These are phyloP conservation scores for Misgurnus anguillicaudatus DNA, from an alignment of 2,113 vertebrate species.

Conservation along the genomic window DNA sequence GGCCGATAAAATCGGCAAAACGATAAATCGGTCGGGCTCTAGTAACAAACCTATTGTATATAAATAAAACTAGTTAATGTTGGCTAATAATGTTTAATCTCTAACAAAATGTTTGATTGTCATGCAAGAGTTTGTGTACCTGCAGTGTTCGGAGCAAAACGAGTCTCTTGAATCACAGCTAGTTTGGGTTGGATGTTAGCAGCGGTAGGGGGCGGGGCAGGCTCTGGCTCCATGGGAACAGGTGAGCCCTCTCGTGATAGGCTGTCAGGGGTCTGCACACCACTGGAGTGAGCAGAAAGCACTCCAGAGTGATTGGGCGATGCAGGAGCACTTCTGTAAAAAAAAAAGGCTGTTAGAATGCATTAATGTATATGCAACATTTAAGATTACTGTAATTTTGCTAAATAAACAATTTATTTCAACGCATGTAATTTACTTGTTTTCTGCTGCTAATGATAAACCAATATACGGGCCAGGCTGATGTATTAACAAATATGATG, in stretches of 20 bases:
- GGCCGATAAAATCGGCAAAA: no score
- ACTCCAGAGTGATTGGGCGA: slow-evolving; percentile 95
- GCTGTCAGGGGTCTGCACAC: slow-evolving; percentile 94
- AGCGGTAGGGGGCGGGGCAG: slow-evolving; percentile 70
- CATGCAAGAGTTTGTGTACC: slow-evolving; percentile 76
- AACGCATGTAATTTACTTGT: no score
- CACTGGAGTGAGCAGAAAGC: slow-evolving; percentile 94
- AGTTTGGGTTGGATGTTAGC: slow-evolving; percentile 87
- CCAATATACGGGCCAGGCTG: no score
- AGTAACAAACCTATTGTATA: no score
- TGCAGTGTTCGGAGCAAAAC: slow-evolving; percentile 91
- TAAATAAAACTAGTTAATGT: no score
- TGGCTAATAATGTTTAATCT: no score
- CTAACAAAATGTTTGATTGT: no score
- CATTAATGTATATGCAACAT: not conserved
- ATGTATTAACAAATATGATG: no score
- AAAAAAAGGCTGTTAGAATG: not conserved
- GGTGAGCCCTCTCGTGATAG: slow-evolving; percentile 96
- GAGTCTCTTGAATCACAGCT: slow-evolving; percentile 93
- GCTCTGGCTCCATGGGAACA: slow-evolving; percentile 87
- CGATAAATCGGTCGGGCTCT: no score
- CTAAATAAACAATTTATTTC: no score
- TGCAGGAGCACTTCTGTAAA: slow-evolving; percentile 89
- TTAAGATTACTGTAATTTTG: no score
- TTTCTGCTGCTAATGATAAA: no score